Percentiles rank a stretch among this genome's conserved stretches.
phyloP scores from a whole-genome alignment of 92 coral and sea anemone genomes.

The Zoanthus sansibaricus region DNA sequence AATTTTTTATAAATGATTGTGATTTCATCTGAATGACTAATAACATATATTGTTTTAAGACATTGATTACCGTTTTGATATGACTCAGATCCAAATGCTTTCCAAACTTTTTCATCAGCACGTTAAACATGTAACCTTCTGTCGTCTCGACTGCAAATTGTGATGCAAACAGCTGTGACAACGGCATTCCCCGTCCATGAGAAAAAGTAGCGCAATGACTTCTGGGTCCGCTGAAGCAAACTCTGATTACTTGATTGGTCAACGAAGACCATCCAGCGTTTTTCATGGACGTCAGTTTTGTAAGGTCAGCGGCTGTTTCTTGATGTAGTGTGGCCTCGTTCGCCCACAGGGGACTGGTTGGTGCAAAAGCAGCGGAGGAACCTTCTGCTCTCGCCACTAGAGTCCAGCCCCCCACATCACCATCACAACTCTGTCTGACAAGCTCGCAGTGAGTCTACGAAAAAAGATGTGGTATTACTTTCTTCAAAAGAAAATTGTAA shows the following conservation, averaged over 20 bases:
- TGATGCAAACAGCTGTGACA: slow-evolving; percentile 82
- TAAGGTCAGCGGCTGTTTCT: slow-evolving; percentile 87
- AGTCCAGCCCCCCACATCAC: slow-evolving; percentile 92
- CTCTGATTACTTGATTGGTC: slow-evolving; percentile 71
- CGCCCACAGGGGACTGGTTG: slow-evolving; percentile 94
- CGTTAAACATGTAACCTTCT: slow-evolving; percentile 86
- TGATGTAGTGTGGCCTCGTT: slow-evolving; percentile 85
- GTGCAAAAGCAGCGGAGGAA: slow-evolving; percentile 91
- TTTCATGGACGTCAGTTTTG: slow-evolving; percentile 91
- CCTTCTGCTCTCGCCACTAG: slow-evolving; percentile 95
- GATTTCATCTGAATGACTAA: too few species aligned
- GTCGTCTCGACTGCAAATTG: slow-evolving; percentile 92
- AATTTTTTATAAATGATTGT: too few species aligned
- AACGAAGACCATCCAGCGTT: slow-evolving; percentile 95
- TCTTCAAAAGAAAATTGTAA: too few species aligned
- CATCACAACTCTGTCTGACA: slow-evolving; percentile 67
- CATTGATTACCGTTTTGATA: slow-evolving; percentile 79
- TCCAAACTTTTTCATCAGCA: slow-evolving; percentile 88
- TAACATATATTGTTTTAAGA: neutral
- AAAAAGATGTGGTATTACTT: neutral
- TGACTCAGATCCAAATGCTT: slow-evolving; percentile 88
- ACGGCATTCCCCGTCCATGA: slow-evolving; percentile 76
- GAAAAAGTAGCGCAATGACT: slow-evolving; percentile 95
- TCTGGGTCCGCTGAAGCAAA: slow-evolving; percentile 94
- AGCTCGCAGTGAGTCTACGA: slow-evolving; percentile 92